phyloP scores from a whole-genome alignment of 2,888 invertebrate genomes.

The Andrena minutula region DNA sequence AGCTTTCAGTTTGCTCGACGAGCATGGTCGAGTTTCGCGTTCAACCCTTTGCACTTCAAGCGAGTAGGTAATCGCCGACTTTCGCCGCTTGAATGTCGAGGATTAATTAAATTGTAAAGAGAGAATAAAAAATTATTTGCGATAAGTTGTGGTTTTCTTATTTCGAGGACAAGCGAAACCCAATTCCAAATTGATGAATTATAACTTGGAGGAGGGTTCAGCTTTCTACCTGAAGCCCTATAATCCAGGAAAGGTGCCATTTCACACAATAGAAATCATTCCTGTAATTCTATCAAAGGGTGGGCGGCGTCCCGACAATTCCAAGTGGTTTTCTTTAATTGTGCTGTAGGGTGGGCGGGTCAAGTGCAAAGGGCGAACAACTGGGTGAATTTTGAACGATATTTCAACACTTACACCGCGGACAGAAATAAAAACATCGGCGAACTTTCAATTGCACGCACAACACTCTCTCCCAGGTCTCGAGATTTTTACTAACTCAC shows the following conservation, averaged over 20 bases:
- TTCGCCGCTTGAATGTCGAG: not conserved
- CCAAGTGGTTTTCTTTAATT: too few species aligned
- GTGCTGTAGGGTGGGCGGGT: too few species aligned
- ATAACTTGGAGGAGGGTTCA: not conserved
- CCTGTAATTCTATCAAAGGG: too few species aligned
- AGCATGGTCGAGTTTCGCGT: not conserved
- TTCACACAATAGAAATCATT: not conserved
- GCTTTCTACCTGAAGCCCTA: not conserved
- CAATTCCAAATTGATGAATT: not conserved
- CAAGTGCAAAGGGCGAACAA: too few species aligned
- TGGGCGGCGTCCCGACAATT: too few species aligned
- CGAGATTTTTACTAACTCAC: slow-evolving; percentile 6
- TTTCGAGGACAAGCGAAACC: not conserved
- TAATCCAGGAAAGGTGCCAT: not conserved
- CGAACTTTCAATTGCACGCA: slow-evolving; percentile 44
- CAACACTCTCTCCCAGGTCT: slow-evolving; percentile 34
- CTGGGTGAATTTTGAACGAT: too few species aligned
- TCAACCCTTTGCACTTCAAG: not conserved
- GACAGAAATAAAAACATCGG: not conserved
- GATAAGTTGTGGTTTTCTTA: not conserved
- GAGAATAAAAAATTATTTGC: not conserved
- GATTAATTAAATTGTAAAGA: not conserved
- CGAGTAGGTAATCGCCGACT: too few species aligned
- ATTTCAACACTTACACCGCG: too few species aligned
- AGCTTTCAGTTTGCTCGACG: not conserved